Percentiles rank a stretch among this genome's conserved stretches.
Evolutionary conservation across 2,113 vertebrate genomes (phyloP).

Genomic region (Chascanopsetta lugubris): DNA sequence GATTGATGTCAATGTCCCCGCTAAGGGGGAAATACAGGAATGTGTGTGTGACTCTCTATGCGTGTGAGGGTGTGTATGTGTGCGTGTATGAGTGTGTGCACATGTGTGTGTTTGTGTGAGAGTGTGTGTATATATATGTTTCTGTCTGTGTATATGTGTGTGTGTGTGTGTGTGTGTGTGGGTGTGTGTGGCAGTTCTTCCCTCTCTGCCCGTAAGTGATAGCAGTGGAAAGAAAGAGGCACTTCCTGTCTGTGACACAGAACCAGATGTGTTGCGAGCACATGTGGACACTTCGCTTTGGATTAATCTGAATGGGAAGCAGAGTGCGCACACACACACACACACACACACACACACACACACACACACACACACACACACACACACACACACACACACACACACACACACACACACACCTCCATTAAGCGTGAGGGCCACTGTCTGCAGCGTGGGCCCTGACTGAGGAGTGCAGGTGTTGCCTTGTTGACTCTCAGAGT

Average conservation of each 20-base stretch:
- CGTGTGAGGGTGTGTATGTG: no score
- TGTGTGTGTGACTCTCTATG: no score
- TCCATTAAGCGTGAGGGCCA: slow-evolving; percentile 25
- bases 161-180: slow-evolving; percentile 2
- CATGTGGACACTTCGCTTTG: slow-evolving; percentile 69
- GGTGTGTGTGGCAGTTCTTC: slow-evolving; percentile 8
- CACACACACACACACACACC: neutral
- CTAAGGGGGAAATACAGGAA: no score
- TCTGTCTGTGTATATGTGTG: no score
- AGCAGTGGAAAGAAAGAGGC: slow-evolving; percentile 57
- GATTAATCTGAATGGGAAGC: slow-evolving; percentile 67
- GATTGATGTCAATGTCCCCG: no score
- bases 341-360: slow-evolving; percentile 13
- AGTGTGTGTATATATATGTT: no score
- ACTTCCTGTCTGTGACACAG: slow-evolving; percentile 58
- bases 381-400: neutral
- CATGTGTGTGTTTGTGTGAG: no score
- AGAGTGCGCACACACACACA: slow-evolving; percentile 30
- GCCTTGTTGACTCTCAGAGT: slow-evolving; percentile 35
- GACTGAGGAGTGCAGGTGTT: slow-evolving; percentile 72
- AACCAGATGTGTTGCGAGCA: slow-evolving; percentile 72
- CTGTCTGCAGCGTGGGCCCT: slow-evolving; percentile 44
- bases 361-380: slow-evolving; percentile 9
- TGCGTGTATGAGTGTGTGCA: no score
- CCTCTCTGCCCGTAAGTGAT: slow-evolving; percentile 52